These are phyloP conservation scores for Cetonia aurata DNA, from an alignment of 2,888 invertebrate genomes.

Conservation along the genomic window DNA sequence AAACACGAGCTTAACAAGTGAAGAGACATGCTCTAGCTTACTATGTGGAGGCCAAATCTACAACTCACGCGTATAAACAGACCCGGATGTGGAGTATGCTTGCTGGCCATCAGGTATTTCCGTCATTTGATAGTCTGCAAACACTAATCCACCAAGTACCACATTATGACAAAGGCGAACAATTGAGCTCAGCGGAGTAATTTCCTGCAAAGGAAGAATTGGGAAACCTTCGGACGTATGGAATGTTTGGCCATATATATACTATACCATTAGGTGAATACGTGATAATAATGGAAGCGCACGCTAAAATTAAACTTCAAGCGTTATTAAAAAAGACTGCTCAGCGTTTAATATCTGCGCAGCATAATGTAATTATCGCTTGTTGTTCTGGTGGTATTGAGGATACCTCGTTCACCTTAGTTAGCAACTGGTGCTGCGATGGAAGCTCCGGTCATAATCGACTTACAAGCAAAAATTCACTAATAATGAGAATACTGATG, in stretches of 20 bases:
- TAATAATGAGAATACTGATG: not conserved
- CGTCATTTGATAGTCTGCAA: constrained; percentile 17
- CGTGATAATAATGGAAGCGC: constrained; percentile 17
- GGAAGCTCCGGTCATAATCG: not conserved
- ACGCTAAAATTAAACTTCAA: constrained; percentile 20
- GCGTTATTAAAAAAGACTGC: constrained; percentile 27
- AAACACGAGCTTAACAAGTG: no score
- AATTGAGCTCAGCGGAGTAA: no score
- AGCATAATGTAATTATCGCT: not conserved
- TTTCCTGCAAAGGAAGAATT: no score
- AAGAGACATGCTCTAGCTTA: not conserved
- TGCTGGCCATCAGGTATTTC: constrained; percentile 29
- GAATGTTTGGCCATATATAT: constrained; percentile 3
- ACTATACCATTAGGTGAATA: constrained; percentile 24
- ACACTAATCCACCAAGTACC: no score
- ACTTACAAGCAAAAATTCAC: not conserved
- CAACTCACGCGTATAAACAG: constrained; percentile 18
- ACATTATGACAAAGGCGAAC: no score
- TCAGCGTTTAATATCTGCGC: constrained; percentile 15
- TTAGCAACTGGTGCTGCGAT: not conserved
- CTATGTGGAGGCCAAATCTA: constrained; percentile 1
- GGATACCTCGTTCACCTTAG: not conserved
- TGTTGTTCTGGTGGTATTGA: no score
- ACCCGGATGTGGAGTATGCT: constrained; percentile 14
- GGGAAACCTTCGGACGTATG: no score